A percentile compares a stretch with the other conserved stretches of the same genome.
Evolutionary conservation across 2,888 invertebrate genomes (phyloP).

Genomic region (Mactromeris polynyma): DNA sequence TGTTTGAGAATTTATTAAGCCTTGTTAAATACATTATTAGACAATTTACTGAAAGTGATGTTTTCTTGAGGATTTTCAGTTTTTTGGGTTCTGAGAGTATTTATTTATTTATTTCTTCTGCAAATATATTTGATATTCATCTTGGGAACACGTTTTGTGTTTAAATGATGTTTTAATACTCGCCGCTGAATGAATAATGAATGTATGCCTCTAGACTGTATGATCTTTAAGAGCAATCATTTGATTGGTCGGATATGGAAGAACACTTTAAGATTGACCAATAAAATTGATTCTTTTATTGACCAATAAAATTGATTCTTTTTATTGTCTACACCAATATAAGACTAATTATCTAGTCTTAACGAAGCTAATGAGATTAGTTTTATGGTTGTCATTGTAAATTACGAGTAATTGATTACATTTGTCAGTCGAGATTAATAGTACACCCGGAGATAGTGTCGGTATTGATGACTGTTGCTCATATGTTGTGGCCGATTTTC

Average conservation of each 20-base stretch:
- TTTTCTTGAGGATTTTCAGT: no score
- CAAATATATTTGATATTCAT: background rate
- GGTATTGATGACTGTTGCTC: background rate
- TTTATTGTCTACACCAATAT: constrained; percentile 2
- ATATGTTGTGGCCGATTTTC: background rate
- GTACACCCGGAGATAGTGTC: background rate
- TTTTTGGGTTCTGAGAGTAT: no score
- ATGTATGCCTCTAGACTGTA: background rate
- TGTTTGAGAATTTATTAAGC: no score
- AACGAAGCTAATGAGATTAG: constrained; percentile 1
- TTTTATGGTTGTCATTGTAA: constrained; percentile 4
- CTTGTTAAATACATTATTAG: no score
- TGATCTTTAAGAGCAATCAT: background rate
- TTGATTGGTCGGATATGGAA: background rate
- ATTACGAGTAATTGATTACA: background rate
- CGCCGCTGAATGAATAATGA: background rate
- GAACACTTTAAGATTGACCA: background rate
- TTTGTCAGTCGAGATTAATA: background rate
- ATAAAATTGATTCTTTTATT: constrained; percentile 1
- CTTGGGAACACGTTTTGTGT: background rate
- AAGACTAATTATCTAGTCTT: background rate
- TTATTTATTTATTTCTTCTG: no score
- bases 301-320: background rate
- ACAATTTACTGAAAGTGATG: no score
- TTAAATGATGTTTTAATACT: background rate